These are phyloP conservation scores for Telenomus remus DNA, from an alignment of 1,140 invertebrate genomes.

Conservation along the genomic window DNA sequence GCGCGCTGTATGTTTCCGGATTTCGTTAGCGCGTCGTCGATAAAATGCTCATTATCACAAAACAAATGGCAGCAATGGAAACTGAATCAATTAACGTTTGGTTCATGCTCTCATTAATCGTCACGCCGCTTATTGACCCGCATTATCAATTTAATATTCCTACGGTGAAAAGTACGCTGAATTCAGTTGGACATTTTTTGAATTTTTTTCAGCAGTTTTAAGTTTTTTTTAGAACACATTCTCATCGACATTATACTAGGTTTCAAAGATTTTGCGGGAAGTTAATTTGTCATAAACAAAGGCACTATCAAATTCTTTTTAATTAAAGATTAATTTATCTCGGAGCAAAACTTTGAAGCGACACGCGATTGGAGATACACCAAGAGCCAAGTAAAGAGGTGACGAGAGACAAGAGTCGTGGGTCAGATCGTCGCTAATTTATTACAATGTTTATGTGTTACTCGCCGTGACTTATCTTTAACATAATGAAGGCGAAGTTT, in stretches of 20 bases:
- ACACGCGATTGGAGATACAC: slow-evolving; percentile 63
- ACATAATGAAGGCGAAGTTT: slow-evolving; percentile 61
- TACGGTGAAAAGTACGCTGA: slow-evolving; percentile 20
- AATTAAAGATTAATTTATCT: slow-evolving; percentile 58
- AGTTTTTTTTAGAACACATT: neutral
- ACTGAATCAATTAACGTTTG: slow-evolving; percentile 27
- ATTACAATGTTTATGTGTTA: slow-evolving; percentile 76
- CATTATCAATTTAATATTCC: slow-evolving; percentile 42
- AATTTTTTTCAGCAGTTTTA: too few relatives aligned
- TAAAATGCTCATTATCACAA: slow-evolving; percentile 29
- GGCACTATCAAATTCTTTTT: slow-evolving; percentile 2
- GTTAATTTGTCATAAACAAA: too few relatives aligned
- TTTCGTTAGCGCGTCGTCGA: slow-evolving; percentile 9
- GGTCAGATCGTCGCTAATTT: slow-evolving; percentile 75
- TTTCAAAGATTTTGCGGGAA: too few relatives aligned
- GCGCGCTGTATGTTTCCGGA: slow-evolving; percentile 26
- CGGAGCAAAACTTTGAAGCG: slow-evolving; percentile 53
- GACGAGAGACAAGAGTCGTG: slow-evolving; percentile 66
- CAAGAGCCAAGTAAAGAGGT: slow-evolving; percentile 60
- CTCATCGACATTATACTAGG: neutral
- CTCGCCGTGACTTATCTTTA: slow-evolving; percentile 62
- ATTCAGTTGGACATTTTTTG: slow-evolving; percentile 23
- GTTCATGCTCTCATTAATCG: slow-evolving; percentile 2
- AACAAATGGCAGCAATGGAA: slow-evolving; percentile 8
- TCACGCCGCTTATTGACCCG: slow-evolving; percentile 13